Percentiles rank a stretch among this genome's conserved stretches.
Conservation (phyloP, 2,797 vertebrate species). For the Gobionotothen gibberifrons region DNA sequence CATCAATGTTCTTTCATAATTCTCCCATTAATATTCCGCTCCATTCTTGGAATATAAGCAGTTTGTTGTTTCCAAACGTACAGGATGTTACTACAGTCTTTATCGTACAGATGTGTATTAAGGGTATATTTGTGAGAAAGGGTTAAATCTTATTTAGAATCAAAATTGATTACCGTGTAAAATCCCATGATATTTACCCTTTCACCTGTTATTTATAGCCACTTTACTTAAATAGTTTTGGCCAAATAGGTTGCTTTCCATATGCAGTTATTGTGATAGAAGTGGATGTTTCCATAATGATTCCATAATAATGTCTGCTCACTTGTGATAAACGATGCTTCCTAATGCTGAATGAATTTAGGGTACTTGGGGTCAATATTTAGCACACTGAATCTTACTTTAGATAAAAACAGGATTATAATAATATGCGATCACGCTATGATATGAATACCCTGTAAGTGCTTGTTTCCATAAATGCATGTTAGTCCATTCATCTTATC, state of each 20-base stretch:
- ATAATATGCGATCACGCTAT: slow-evolving; percentile 59
- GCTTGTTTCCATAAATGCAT: slow-evolving; percentile 79
- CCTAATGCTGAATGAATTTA: slow-evolving; percentile 68
- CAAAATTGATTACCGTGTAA: slow-evolving; percentile 39
- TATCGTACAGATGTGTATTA: slow-evolving; percentile 44
- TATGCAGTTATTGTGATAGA: slow-evolving; percentile 54
- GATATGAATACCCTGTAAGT: slow-evolving; percentile 72
- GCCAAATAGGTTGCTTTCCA: slow-evolving; percentile 65
- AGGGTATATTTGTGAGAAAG: slow-evolving; percentile 46
- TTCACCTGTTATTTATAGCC: slow-evolving; percentile 64
- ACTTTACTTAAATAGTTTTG: slow-evolving; percentile 63
- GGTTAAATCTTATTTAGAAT: slow-evolving; percentile 50
- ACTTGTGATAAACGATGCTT: slow-evolving; percentile 68
- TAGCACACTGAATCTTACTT: slow-evolving; percentile 75
- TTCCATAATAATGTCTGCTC: slow-evolving; percentile 30
- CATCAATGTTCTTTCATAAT: slow-evolving; percentile 8
- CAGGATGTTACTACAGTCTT: slow-evolving; percentile 23
- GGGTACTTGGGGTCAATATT: slow-evolving; percentile 68
- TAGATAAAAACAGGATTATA: slow-evolving; percentile 66
- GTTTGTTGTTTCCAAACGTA: slow-evolving; percentile 52
- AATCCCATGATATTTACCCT: slow-evolving; percentile 63
- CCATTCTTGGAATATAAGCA: slow-evolving; percentile 48
- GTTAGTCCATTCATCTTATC: slow-evolving; percentile 74
- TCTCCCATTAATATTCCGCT: slow-evolving; percentile 53
- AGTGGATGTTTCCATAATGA: slow-evolving; percentile 60